A percentile compares a stretch with the other conserved stretches of the same genome.
phyloP scores from a whole-genome alignment of 2,888 invertebrate species.

The Tetropium fuscum region DNA sequence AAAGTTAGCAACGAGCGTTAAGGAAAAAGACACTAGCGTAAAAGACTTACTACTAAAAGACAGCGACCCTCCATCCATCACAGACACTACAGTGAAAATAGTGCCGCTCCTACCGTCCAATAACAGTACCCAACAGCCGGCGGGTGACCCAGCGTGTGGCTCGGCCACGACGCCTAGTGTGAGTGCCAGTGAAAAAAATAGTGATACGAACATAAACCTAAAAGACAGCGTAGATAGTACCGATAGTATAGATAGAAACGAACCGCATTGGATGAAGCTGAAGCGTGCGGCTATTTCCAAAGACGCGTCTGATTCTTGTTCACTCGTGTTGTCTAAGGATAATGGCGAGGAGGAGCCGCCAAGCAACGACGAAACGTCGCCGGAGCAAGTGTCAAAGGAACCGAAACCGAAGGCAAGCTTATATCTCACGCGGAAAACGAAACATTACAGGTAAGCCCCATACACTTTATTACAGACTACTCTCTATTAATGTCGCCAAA shows the following conservation, averaged over 20 bases:
- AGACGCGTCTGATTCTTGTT: conserved; percentile 55
- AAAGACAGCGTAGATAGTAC: conserved; percentile 49
- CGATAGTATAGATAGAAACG: conserved; percentile 63
- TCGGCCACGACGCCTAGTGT: conserved; percentile 15
- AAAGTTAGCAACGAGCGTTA: conserved; percentile 56
- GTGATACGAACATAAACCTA: conserved; percentile 33
- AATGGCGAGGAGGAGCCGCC: conserved; percentile 18
- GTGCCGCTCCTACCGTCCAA: conserved; percentile 54
- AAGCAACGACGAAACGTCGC: conserved; percentile 6
- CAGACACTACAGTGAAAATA: conserved; percentile 43
- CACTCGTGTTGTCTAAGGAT: conserved; percentile 32
- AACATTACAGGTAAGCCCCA: conserved; percentile 71
- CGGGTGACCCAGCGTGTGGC: conserved; percentile 15
- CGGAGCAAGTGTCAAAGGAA: conserved; percentile 14
- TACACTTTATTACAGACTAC: background rate
- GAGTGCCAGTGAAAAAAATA: conserved; percentile 57
- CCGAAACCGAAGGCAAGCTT: conserved; percentile 56
- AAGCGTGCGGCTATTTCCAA: conserved; percentile 79
- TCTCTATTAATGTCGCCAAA: background rate
- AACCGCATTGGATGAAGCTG: conserved; percentile 78
- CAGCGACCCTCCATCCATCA: conserved; percentile 46
- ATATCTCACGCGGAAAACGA: conserved; percentile 64
- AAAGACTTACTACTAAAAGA: conserved; percentile 53
- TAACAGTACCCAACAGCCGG: conserved; percentile 36
- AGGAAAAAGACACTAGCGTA: conserved; percentile 50